Conservation (phyloP, 2,113 vertebrate species). For the Plestiodon gilberti region DNA sequence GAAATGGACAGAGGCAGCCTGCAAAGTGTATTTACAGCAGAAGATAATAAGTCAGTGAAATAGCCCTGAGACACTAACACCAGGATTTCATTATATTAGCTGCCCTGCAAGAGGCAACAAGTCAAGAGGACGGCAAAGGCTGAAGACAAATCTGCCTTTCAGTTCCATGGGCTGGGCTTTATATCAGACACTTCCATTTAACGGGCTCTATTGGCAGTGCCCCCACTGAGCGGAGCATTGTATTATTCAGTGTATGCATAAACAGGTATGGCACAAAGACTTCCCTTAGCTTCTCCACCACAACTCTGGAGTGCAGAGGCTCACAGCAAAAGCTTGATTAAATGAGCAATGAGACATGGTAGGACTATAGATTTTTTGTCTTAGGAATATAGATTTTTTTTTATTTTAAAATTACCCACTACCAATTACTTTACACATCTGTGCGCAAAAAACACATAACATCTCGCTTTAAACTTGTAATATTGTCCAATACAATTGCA, state of each 20-base stretch:
- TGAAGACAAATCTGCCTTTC: not conserved
- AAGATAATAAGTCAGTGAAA: not conserved
- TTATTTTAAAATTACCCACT: too few species aligned
- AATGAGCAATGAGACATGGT: not conserved
- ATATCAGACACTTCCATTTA: not conserved
- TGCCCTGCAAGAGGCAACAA: not conserved
- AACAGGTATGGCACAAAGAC: not conserved
- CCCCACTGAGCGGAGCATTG: not conserved
- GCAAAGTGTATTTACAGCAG: not conserved
- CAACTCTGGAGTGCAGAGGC: not conserved
- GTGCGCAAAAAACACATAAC: too few species aligned
- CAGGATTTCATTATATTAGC: not conserved
- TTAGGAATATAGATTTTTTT: too few species aligned
- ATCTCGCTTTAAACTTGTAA: too few species aligned
- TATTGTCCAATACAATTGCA: too few species aligned
- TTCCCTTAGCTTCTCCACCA: not conserved
- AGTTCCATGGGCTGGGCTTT: not conserved
- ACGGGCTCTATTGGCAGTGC: not conserved
- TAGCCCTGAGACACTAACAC: not conserved
- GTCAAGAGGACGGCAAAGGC: not conserved
- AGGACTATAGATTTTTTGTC: too few species aligned
- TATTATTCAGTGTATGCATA: not conserved
- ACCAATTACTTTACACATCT: too few species aligned
- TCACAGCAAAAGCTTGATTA: not conserved
- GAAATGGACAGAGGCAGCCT: not conserved